Conservation (phyloP, 2,888 invertebrate genomes). For the Netelia virgata region DNA sequence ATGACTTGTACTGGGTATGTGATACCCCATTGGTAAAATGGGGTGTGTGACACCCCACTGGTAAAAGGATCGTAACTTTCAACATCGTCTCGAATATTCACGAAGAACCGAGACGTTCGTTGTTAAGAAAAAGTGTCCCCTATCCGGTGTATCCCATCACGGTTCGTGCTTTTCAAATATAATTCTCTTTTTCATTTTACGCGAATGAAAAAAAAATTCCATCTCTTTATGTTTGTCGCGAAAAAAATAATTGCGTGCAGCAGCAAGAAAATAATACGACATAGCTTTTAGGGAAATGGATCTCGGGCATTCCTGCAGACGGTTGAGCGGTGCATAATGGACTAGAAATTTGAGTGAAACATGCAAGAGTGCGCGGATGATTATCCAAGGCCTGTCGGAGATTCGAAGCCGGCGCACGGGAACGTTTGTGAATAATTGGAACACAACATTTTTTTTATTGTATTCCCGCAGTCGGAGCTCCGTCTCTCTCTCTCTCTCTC, state of each 20-base stretch:
- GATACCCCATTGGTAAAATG: too few species aligned
- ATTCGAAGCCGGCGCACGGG: neutral
- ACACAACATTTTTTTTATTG: constrained; percentile 25
- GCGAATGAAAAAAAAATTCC: neutral
- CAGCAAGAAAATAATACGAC: constrained; percentile 40
- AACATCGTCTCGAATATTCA: neutral
- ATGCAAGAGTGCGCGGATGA: neutral
- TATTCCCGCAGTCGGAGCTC: neutral
- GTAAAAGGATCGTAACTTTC: too few species aligned
- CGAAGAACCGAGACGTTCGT: neutral
- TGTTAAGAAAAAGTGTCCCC: neutral
- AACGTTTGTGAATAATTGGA: constrained; percentile 52
- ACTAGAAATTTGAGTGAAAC: constrained; percentile 53
- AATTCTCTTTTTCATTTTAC: neutral
- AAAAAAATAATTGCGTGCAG: neutral
- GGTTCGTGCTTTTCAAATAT: neutral
- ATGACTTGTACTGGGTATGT: too few species aligned
- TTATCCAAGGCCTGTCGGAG: neutral
- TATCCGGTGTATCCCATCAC: neutral
- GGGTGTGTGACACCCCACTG: too few species aligned
- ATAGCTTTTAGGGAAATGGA: constrained; percentile 60
- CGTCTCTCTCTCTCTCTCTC: too few species aligned
- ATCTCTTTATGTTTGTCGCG: neutral
- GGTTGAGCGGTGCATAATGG: constrained; percentile 47
- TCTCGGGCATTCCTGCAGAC: constrained; percentile 17